phyloP scores from a whole-genome alignment of 2,797 vertebrate species.

The Champsocephalus gunnari region DNA sequence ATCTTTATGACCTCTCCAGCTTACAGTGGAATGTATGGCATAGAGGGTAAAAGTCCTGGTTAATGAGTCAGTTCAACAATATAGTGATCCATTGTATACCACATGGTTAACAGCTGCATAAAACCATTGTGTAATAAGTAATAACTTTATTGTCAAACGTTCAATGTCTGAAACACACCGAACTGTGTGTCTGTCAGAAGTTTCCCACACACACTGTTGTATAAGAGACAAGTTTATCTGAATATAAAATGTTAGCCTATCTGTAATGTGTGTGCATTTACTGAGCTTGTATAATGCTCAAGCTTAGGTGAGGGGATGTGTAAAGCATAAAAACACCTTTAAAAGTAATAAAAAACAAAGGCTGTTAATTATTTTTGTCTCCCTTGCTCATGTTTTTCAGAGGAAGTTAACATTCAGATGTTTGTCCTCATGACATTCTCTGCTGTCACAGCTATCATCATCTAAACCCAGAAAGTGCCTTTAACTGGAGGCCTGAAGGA shows the following conservation, averaged over 20 bases:
- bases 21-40: slow-evolving; percentile 25
- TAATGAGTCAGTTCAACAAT: slow-evolving; percentile 39
- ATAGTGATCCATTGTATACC: background rate
- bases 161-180: background rate
- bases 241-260: background rate
- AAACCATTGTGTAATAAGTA: background rate
- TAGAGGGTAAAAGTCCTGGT: slow-evolving; percentile 29
- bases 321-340: background rate
- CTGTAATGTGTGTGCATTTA: background rate
- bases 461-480: slow-evolving; percentile 62
- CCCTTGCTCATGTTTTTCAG: slow-evolving; percentile 24
- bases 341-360: slow-evolving; percentile 4
- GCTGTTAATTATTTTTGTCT: slow-evolving; percentile 8
- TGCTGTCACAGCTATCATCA: slow-evolving; percentile 59
- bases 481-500: slow-evolving; percentile 65
- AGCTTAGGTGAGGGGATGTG: background rate
- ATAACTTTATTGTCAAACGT: background rate
- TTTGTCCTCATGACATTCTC: slow-evolving; percentile 41
- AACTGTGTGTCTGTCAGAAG: background rate
- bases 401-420: slow-evolving; percentile 34
- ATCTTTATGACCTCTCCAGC: slow-evolving; percentile 13
- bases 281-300: slow-evolving; percentile 3
- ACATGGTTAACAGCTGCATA: background rate
- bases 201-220: background rate
- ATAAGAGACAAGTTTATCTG: background rate